Evolutionary conservation across 1,140 invertebrate species (phyloP).

Genomic region (Brachionus koreanus): DNA sequence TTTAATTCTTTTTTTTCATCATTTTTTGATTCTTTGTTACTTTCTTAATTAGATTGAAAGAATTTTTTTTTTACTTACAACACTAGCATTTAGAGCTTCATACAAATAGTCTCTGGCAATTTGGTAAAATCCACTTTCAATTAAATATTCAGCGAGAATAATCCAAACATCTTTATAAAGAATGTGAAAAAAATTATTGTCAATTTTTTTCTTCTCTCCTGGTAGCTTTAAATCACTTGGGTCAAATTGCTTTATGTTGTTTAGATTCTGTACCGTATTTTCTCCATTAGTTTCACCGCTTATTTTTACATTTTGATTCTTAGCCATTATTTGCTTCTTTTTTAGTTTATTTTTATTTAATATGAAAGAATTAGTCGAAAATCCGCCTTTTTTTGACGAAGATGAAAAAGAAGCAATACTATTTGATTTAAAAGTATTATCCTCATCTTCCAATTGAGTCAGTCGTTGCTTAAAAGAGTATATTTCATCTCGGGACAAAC

Average conservation of each 20-base stretch:
- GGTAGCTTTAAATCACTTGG: slow-evolving; percentile 7
- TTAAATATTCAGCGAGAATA: slow-evolving; percentile 26
- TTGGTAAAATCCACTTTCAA: slow-evolving; percentile 16
- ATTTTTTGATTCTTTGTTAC: not conserved
- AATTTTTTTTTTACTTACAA: not conserved
- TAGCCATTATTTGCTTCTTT: not conserved
- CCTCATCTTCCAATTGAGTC: slow-evolving; percentile 33
- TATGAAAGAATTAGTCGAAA: slow-evolving; percentile 11
- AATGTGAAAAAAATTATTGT: not conserved
- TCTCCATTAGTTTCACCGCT: not conserved
- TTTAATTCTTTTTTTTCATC: no score
- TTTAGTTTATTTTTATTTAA: not conserved
- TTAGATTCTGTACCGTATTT: not conserved
- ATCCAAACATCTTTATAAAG: slow-evolving; percentile 36
- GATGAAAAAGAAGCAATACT: slow-evolving; percentile 1
- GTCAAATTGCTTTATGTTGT: not conserved
- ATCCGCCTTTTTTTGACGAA: not conserved
- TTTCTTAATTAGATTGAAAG: not conserved
- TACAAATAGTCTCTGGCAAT: slow-evolving; percentile 31
- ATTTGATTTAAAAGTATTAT: not conserved
- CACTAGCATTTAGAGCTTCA: not conserved
- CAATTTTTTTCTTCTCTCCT: slow-evolving; percentile 15
- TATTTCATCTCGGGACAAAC: slow-evolving; percentile 10
- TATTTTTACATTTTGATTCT: slow-evolving; percentile 22
- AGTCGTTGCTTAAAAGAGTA: not conserved